These are phyloP conservation scores for Fistularia tabacaria DNA, from an alignment of 2,797 vertebrate species.

Conservation along the genomic window DNA sequence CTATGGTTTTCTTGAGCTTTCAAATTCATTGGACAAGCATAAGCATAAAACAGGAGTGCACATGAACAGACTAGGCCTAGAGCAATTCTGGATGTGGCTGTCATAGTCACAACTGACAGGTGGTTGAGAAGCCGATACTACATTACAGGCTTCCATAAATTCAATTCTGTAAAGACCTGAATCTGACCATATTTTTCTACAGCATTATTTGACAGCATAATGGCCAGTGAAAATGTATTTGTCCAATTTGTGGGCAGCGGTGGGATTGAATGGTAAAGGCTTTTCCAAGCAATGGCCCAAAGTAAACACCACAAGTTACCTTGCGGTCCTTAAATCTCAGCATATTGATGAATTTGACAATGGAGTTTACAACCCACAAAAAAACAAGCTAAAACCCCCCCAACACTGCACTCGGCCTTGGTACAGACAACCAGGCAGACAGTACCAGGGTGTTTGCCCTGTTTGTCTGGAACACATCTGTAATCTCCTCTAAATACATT, in stretches of 20 bases:
- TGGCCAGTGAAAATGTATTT: constrained; percentile 10
- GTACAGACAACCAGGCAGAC: constrained; percentile 54
- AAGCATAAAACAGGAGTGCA: constrained; percentile 19
- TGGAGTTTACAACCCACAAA: constrained; percentile 30
- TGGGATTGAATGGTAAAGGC: constrained; percentile 1
- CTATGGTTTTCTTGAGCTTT: constrained; percentile 1
- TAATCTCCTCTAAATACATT: constrained; percentile 74
- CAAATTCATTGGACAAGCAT: constrained; percentile 7
- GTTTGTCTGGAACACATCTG: constrained; percentile 67
- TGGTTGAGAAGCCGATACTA: constrained; percentile 1
- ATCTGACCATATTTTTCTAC: neutral
- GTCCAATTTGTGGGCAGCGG: constrained; percentile 10
- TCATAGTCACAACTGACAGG: constrained; percentile 11
- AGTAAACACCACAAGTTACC: neutral
- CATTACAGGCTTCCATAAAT: constrained; percentile 7
- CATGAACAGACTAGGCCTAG: constrained; percentile 33
- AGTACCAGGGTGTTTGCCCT: constrained; percentile 52
- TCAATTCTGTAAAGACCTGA: constrained; percentile 13
- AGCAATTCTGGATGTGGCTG: constrained; percentile 15
- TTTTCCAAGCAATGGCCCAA: constrained; percentile 3
- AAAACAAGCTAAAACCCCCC: constrained; percentile 11
- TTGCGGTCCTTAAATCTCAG: constrained; percentile 18
- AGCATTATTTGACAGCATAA: constrained; percentile 16
- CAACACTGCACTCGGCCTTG: constrained; percentile 18
- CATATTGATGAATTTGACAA: constrained; percentile 24